Conservation (phyloP, 2,113 vertebrate species). For the Lepus timidus region DNA sequence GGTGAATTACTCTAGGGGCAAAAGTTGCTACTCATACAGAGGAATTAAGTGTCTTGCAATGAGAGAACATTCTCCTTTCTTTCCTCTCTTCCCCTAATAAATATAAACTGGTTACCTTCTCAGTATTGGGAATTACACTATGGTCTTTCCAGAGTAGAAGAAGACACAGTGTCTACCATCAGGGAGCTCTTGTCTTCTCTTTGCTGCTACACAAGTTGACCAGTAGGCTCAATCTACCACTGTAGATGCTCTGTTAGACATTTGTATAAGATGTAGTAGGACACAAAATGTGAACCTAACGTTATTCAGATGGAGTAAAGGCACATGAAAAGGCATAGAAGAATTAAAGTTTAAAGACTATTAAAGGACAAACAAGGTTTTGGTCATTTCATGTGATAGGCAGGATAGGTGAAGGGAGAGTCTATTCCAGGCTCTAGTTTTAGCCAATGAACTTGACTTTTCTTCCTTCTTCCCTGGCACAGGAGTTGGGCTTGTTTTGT, state of each 20-base stretch:
- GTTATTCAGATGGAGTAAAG: not conserved
- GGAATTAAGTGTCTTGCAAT: not conserved
- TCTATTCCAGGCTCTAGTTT: not conserved
- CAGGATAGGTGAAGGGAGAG: not conserved
- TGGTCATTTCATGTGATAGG: not conserved
- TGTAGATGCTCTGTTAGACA: not conserved
- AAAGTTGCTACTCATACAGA: not conserved
- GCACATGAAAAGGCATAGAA: not conserved
- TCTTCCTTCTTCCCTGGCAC: not conserved
- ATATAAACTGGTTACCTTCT: not conserved
- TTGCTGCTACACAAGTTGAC: not conserved
- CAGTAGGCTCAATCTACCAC: not conserved
- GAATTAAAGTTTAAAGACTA: not conserved
- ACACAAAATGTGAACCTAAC: not conserved
- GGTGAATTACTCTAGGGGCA: not conserved
- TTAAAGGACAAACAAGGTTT: not conserved
- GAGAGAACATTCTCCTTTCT: not conserved
- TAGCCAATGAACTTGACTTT: not conserved
- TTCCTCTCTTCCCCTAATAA: not conserved
- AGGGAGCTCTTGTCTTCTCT: not conserved
- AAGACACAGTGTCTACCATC: not conserved
- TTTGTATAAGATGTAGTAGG: not conserved
- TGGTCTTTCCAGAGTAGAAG: not conserved
- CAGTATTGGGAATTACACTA: not conserved
- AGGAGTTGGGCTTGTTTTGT: not conserved